Percentiles rank a stretch among this genome's conserved stretches.
Evolutionary conservation across 2,797 vertebrate genomes (phyloP).

Genomic region (Mus spretus): DNA sequence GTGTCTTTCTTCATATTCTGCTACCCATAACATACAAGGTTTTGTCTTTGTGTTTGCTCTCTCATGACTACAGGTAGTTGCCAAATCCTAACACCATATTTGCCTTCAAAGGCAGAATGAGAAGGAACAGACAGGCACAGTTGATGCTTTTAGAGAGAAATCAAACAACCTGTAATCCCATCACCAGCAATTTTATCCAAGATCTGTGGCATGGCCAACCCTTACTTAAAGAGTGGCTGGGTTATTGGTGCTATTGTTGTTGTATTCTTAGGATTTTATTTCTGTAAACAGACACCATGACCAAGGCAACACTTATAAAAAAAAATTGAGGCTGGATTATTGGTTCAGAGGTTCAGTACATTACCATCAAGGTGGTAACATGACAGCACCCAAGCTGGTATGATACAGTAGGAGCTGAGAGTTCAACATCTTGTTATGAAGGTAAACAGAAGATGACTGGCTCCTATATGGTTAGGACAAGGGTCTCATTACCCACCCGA

Average conservation of each 20-base stretch:
- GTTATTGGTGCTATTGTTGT: not conserved
- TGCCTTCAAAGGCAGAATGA: constrained; percentile 38
- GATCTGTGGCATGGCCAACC: not conserved
- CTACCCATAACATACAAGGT: not conserved
- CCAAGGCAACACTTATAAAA: too few relatives aligned
- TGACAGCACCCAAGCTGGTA: too few relatives aligned
- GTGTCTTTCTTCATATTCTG: not conserved
- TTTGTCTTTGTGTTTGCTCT: not conserved
- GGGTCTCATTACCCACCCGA: too few relatives aligned
- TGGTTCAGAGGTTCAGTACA: too few relatives aligned
- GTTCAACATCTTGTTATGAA: too few relatives aligned
- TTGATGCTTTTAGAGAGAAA: not conserved
- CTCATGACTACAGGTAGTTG: not conserved
- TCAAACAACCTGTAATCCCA: not conserved
- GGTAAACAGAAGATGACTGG: too few relatives aligned
- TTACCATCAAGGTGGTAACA: too few relatives aligned
- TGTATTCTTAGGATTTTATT: too few relatives aligned
- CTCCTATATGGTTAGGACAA: too few relatives aligned
- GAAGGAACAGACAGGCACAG: not conserved
- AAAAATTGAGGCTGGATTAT: too few relatives aligned
- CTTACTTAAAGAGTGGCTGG: not conserved
- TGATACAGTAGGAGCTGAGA: too few relatives aligned
- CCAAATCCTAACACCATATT: not conserved
- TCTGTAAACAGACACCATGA: too few relatives aligned
- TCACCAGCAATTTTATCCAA: not conserved